A percentile compares a stretch with the other conserved stretches of the same genome.
Evolutionary conservation across 2,888 invertebrate genomes (phyloP).

Genomic region (Ormyrus pomaceus): DNA sequence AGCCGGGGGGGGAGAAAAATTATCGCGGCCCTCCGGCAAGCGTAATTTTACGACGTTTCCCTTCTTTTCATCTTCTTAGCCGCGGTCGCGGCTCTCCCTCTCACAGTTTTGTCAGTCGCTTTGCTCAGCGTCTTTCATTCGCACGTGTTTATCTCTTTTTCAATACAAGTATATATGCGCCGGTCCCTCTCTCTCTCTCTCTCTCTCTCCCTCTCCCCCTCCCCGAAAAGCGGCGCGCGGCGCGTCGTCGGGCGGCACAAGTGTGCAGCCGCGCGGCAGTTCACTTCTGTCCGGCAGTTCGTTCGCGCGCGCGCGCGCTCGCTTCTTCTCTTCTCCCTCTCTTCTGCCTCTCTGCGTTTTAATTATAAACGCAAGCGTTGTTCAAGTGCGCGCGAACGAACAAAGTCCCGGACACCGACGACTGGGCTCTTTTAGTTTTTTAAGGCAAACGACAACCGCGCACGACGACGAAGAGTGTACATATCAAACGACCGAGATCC

Average conservation of each 20-base stretch:
- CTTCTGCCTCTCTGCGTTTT: neutral
- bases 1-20: too few relatives aligned
- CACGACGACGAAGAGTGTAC: too few relatives aligned
- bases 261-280: neutral
- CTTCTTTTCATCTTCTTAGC: neutral
- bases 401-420: slow-evolving; percentile 28
- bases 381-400: slow-evolving; percentile 31
- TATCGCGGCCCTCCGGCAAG: too few relatives aligned
- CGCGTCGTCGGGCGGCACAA: neutral
- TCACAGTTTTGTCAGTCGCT: neutral
- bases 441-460: too few relatives aligned
- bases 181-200: slow-evolving; percentile 4
- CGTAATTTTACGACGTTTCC: neutral
- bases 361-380: slow-evolving; percentile 21
- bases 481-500: too few relatives aligned
- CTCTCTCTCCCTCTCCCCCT: neutral
- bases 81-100: neutral
- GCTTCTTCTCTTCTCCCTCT: neutral
- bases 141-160: slow-evolving; percentile 41
- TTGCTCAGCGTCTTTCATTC: neutral
- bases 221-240: neutral
- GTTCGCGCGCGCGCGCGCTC: slow-evolving; percentile 28
- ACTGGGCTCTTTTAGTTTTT: too few relatives aligned
- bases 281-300: slow-evolving; percentile 50
- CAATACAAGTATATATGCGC: neutral